Evolutionary conservation across 2,113 vertebrate species (phyloP), one percentile per base, ranked within the genome.

Genomic region (Cygnus buccinator): DNA sequence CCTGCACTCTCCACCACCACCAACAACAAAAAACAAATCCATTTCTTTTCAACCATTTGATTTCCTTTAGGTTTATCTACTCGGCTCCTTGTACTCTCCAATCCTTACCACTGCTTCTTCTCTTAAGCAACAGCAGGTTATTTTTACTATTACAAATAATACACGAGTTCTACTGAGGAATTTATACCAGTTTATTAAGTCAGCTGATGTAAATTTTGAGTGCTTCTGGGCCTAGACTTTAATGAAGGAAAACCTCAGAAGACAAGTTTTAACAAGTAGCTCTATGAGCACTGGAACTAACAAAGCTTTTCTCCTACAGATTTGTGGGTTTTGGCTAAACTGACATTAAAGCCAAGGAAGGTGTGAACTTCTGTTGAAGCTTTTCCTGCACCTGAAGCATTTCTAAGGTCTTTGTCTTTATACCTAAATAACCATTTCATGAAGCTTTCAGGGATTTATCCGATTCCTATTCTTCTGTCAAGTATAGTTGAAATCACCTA

Each of bases 201-300:
- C 50, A 78, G 73, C 26, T 73, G 43, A 77, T 75, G 35, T 54
- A 71, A 87, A 91, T 81, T 89, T 57, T 87, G 13, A 55, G 22
- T 48, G 21, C 55, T 89, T 75, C 57, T 76, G 21, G 3, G 35
- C 70, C 66, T 65, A 71, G 39, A 68, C 11, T 19, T 75, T 76
- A 75, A 84, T 12, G n/a, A 48, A 95, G 39, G 39, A 84, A 91
- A 95, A 87, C 23, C 62, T 84, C 80, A 78, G 48, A 77, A 84
- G 43, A 61, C 86, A 90, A 66, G 74, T 76, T 79, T 84, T 79
- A 67, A 76, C 54, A 87, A 66, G 44, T 65, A 79, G 10, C 33
- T 90, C 46, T 48, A 25, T 20, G 13, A 95, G 23, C 35, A 79
- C 29, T 57, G 89, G 66, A 85, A 82, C 58, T 54, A 83, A 25